Evolutionary conservation across 2,888 invertebrate species (phyloP), one percentile per base, ranked within the genome.

Genomic region (Pollenia labialis): DNA sequence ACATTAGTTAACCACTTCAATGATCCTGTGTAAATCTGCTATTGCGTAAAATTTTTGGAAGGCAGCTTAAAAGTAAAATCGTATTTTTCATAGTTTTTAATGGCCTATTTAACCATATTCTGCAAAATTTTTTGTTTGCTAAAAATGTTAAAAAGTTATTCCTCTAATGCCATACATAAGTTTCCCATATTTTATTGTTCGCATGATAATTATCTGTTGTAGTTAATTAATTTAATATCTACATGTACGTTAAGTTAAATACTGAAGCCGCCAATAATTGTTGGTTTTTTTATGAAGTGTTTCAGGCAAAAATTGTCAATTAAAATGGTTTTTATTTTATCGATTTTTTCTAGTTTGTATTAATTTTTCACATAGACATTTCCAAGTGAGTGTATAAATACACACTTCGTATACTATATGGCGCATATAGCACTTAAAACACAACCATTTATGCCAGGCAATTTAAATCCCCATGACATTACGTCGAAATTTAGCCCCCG

Each of bases 251-350:
- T 4, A 44, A 46, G 46, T 56, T 46, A 32, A 44, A 77, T 66
- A 54, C 46, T 14, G 12, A 44, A 54, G 10, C 66, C 11, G 2
- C 42, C 54, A 54, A 46, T 54, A 77, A 66, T 54, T 66, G 56
- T 66, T 66, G 54, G 66, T 56, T 11, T 66, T n/a, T 66, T 56
- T 77, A 40, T 54, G 66, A 32, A 54, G 64, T 77, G 76, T 77
- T 66, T 54, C 44, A 46, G 66, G 7, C 16, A 62, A 50, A 58
- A 75, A 62, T 4, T 62, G 60, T 46, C 62, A 60, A 75, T 75
- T 62, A 75, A 75, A 75, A 50, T 62, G 6, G 6, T 32, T 32
- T 32, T 1, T 32, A 6, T 32, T 32, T 42, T 40, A 40, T 50
- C 40, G 44, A 14, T 16, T 60, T 52, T n/a, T 76, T 40, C 1